Evolutionary conservation across 2,113 vertebrate genomes (phyloP), one percentile per base, ranked within the genome.

Genomic region (Megaceryle torquata): DNA sequence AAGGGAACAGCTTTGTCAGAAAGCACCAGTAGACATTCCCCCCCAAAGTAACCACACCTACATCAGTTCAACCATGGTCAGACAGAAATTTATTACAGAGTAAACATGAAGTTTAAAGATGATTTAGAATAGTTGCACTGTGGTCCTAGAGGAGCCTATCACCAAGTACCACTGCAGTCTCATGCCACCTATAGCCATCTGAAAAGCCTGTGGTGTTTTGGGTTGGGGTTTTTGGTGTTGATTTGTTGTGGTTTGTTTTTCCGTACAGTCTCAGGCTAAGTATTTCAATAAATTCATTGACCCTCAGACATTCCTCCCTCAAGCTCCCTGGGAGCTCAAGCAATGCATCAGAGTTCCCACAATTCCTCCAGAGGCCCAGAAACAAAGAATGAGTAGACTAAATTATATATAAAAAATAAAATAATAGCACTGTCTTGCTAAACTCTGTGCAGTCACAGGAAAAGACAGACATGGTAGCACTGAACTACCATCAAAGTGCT

Each of bases 81-180:
- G 37, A 24, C 39, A 77, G 25, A 91, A 79, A 39, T 29, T 48
- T 53, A 25, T 53, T 61, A 41, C 18, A 43, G n/a, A 29, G 19
- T 11, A 8, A 13, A 35, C 4, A 4, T 12, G 11, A 84, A 29
- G 19, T 70, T 87, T n/a, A 74, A 60, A 46, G 56, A 33, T 5
- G 8, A 74, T 46, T 43, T 67, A 21, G 46, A 50, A 64, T 0
- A 53, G 54, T 35, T 61, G 41, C 15, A 10, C 50, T 33, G 68
- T 57, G 51, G 26, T 35, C 39, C 44, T 43, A 41, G 15, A 51
- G 39, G n/a, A 93, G 21, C 4, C 22, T 60, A 11, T 18, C 6
- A 19, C 29, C 0, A 0, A 81, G 44, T 33, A 43, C 10, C 46
- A 64, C 48, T 46, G 51, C 43, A 65, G 59, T 2, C 25, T 78